Evolutionary conservation across 2,113 vertebrate genomes (phyloP).

Genomic region (Pachypanchax playfairii): DNA sequence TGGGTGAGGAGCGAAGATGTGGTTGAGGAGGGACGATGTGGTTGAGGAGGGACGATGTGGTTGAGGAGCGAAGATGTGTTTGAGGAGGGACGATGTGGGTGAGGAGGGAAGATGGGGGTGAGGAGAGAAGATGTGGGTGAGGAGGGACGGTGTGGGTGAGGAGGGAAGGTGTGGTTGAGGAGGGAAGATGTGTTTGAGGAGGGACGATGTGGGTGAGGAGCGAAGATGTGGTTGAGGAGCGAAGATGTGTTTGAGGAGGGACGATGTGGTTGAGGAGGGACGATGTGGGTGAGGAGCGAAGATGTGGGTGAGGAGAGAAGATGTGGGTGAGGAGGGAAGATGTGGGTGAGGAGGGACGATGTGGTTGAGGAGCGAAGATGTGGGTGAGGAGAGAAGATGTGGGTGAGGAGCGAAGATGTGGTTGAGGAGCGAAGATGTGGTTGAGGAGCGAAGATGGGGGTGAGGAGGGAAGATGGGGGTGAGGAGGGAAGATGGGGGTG

Average conservation of each 20-base stretch:
- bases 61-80: constrained; percentile 73
- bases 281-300: constrained; percentile 63
- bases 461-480: constrained; percentile 35
- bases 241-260: too few species aligned
- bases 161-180: constrained; percentile 62
- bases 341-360: background rate
- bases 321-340: constrained; percentile 64
- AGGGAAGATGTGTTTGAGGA: too few species aligned
- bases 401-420: constrained; percentile 70
- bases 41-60: background rate
- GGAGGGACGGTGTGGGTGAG: too few species aligned
- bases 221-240: constrained; percentile 62
- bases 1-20: constrained; percentile 68
- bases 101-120: constrained; percentile 42
- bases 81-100: too few species aligned
- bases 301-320: background rate
- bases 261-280: too few species aligned
- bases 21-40: too few species aligned
- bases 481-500: constrained; percentile 65
- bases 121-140: constrained; percentile 64
- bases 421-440: background rate
- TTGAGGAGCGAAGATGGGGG: constrained; percentile 73
- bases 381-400: background rate
- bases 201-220: too few species aligned
- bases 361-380: constrained; percentile 67